A percentile compares a stretch with the other conserved stretches of the same genome.
phyloP scores from a whole-genome alignment of 2,888 invertebrate genomes.

The Amblyteles armatorius region DNA sequence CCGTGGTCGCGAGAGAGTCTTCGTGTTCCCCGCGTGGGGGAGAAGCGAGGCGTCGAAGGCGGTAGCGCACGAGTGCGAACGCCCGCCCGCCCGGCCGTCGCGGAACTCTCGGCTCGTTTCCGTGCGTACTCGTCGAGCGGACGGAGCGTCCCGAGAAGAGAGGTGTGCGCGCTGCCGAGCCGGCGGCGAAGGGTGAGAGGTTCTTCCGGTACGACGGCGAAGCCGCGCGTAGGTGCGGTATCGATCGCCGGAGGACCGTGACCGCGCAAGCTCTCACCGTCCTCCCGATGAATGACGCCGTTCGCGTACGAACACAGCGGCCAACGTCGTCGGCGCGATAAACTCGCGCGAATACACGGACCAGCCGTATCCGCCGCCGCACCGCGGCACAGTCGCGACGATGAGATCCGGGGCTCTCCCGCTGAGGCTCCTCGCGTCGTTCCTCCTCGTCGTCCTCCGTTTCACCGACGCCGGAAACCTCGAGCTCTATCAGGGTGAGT shows the following conservation, averaged over 20 bases:
- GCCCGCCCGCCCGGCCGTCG: not conserved
- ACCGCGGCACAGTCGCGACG: constrained; percentile 70
- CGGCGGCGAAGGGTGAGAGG: constrained; percentile 59
- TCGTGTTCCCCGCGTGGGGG: not conserved
- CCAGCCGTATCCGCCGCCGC: constrained; percentile 68
- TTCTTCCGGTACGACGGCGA: constrained; percentile 5
- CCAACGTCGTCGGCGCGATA: constrained; percentile 36
- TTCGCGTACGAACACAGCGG: constrained; percentile 77
- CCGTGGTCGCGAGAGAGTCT: not conserved
- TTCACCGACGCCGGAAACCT: constrained; percentile 76
- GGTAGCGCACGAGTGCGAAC: not conserved
- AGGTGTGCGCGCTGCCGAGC: not conserved
- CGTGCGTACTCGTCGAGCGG: not conserved
- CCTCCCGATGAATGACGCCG: constrained; percentile 79
- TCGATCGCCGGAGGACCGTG: constrained; percentile 74
- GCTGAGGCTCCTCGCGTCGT: constrained; percentile 72
- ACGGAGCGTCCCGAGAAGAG: constrained; percentile 17
- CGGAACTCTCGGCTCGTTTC: not conserved
- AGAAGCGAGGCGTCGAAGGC: not conserved
- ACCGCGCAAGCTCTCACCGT: constrained; percentile 79
- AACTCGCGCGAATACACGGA: constrained; percentile 15
- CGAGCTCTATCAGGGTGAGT: constrained; percentile 81
- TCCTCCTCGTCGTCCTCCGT: constrained; percentile 72
- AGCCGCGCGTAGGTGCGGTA: constrained; percentile 67
- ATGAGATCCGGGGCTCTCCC: constrained; percentile 75